A percentile compares a stretch with the other conserved stretches of the same genome.
Conservation (phyloP, 2,113 vertebrate species). For the Melospiza melodia region DNA sequence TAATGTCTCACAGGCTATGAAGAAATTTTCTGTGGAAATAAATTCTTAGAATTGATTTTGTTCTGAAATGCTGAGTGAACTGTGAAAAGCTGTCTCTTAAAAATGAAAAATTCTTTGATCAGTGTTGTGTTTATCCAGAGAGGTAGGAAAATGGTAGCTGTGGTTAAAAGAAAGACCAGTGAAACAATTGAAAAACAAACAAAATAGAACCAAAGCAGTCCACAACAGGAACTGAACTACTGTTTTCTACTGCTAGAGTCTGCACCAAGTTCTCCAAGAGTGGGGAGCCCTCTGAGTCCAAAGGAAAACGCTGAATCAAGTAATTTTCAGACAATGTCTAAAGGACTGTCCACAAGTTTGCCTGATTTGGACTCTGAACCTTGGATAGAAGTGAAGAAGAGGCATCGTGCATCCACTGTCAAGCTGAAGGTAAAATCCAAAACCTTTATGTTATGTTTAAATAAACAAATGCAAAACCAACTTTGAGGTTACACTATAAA, state of each 20-base stretch:
- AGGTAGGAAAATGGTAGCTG: background rate
- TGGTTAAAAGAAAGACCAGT: background rate
- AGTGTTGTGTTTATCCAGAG: background rate
- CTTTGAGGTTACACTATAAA: background rate
- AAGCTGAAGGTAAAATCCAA: slow-evolving; percentile 81
- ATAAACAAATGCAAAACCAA: background rate
- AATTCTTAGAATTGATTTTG: background rate
- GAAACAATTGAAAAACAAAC: background rate
- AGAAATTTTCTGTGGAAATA: background rate
- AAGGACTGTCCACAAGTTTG: slow-evolving; percentile 80
- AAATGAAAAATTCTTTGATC: background rate
- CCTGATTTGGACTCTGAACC: slow-evolving; percentile 84
- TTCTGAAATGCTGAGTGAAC: background rate
- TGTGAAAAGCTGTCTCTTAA: background rate
- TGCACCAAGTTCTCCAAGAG: slow-evolving; percentile 78
- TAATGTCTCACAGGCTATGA: background rate
- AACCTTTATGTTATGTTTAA: background rate
- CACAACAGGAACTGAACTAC: background rate
- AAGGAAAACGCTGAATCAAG: slow-evolving; percentile 66
- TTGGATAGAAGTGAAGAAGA: slow-evolving; percentile 93
- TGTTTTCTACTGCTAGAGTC: slow-evolving; percentile 75
- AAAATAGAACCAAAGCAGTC: background rate
- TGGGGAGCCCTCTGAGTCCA: slow-evolving; percentile 50
- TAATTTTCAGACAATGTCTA: slow-evolving; percentile 73
- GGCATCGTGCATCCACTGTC: slow-evolving; percentile 73